Percentiles rank a stretch among this genome's conserved stretches.
These are phyloP conservation scores for Anoura caudifer DNA, from an alignment of 2,113 vertebrate species.

Conservation along the genomic window DNA sequence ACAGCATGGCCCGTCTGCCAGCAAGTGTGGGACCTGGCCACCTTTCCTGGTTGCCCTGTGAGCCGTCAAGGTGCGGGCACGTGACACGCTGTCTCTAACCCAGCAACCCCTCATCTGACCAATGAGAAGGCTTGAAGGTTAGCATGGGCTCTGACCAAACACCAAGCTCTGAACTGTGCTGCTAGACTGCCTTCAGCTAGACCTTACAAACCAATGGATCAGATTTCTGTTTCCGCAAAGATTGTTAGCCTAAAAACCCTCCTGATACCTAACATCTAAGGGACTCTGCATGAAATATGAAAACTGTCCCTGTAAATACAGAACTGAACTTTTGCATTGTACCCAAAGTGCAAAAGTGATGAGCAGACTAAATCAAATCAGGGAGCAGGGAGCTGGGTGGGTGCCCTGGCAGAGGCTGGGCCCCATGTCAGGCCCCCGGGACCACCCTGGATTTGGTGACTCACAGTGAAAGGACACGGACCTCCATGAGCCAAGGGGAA, in stretches of 20 bases:
- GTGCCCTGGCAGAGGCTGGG: background rate
- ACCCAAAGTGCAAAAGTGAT: too few relatives aligned
- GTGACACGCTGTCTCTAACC: background rate
- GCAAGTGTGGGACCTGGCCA: accelerated
- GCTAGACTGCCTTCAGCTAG: too few relatives aligned
- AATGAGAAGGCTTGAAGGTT: background rate
- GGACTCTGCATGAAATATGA: background rate
- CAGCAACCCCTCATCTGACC: background rate
- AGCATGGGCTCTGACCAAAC: background rate
- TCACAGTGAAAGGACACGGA: background rate
- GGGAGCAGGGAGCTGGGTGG: background rate
- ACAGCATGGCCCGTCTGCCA: accelerated
- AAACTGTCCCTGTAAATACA: background rate
- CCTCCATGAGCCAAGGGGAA: background rate
- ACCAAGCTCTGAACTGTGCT: background rate
- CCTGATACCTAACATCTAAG: background rate
- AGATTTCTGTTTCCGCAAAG: background rate
- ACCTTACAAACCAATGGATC: background rate
- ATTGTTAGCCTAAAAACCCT: background rate
- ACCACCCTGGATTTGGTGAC: background rate
- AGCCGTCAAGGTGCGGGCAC: accelerated
- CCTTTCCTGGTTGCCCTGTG: background rate
- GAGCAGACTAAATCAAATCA: background rate
- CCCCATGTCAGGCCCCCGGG: background rate
- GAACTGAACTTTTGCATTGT: background rate